These are phyloP conservation scores for Sesamia nonagrioides DNA, from an alignment of 1,140 invertebrate species.

Conservation along the genomic window DNA sequence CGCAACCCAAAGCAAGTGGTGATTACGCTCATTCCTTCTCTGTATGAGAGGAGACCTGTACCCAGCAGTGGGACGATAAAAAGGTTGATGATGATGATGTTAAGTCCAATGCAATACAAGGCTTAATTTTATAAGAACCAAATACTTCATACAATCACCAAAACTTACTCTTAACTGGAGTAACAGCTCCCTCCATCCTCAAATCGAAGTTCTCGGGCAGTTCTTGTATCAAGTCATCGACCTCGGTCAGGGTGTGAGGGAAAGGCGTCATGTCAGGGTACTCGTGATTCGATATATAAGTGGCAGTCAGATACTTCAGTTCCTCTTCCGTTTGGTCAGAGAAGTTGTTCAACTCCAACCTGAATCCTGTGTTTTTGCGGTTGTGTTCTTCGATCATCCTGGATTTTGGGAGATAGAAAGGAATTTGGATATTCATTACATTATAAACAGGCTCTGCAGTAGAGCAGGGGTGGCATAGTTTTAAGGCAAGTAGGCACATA, in stretches of 20 bases:
- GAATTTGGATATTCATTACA: too few species aligned
- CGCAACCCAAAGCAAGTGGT: too few species aligned
- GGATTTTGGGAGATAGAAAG: not conserved
- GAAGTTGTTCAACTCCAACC: conserved; percentile 69
- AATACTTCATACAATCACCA: too few species aligned
- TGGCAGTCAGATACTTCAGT: conserved; percentile 57
- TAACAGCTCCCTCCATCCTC: conserved; percentile 95
- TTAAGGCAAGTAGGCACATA: too few species aligned
- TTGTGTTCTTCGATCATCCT: conserved; percentile 65
- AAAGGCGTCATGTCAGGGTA: conserved; percentile 90
- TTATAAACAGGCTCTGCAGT: too few species aligned
- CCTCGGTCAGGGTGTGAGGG: conserved; percentile 86
- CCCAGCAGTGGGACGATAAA: too few species aligned
- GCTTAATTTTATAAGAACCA: too few species aligned
- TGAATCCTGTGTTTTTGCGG: conserved; percentile 68
- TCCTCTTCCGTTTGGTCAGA: conserved; percentile 68
- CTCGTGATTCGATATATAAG: conserved; percentile 35
- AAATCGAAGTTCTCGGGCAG: conserved; percentile 93
- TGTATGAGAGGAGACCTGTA: too few species aligned
- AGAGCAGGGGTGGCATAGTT: too few species aligned
- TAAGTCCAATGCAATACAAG: too few species aligned
- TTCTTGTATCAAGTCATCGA: conserved; percentile 62
- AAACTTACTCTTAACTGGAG: conserved; percentile 94
- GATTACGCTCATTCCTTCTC: too few species aligned
- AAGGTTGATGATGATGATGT: too few species aligned